phyloP scores from a whole-genome alignment of 2,797 vertebrate genomes.

The Melanotaenia nigrans region DNA sequence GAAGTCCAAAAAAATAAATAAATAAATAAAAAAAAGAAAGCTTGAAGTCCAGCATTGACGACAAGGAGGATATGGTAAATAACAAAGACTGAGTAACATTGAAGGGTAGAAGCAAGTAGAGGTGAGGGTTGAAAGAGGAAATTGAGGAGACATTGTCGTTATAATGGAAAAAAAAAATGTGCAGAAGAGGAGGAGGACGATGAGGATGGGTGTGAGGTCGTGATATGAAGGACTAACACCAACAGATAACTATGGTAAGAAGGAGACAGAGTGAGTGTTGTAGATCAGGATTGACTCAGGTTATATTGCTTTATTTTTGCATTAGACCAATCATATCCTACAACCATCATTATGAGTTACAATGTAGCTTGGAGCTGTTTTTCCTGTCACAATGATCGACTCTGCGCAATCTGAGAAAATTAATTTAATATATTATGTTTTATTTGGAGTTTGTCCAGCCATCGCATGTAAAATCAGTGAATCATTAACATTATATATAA shows the following conservation, averaged over 20 bases:
- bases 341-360: conserved; percentile 34
- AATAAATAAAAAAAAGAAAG: too few relatives aligned
- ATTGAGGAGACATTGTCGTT: conserved; percentile 44
- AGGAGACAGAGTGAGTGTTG: not conserved
- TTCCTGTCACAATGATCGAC: conserved; percentile 10
- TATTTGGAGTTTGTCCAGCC: conserved; percentile 18
- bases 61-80: conserved; percentile 31
- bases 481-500: conserved; percentile 26
- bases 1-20: too few relatives aligned
- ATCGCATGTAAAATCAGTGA: conserved; percentile 23
- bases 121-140: conserved; percentile 57
- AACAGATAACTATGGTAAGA: conserved; percentile 8
- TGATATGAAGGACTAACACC: conserved; percentile 42
- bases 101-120: conserved; percentile 43
- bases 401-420: conserved; percentile 15
- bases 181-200: conserved; percentile 29
- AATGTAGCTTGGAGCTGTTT: conserved; percentile 20
- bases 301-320: conserved; percentile 29
- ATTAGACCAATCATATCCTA: not conserved
- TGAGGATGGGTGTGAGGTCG: conserved; percentile 9
- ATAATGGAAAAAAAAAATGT: conserved; percentile 49
- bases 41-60: not conserved
- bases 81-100: conserved; percentile 23
- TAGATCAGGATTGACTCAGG: conserved; percentile 18
- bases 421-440: conserved; percentile 43